A percentile compares a stretch with the other conserved stretches of the same genome.
These are phyloP conservation scores for Sarcophaga rosellei DNA, from an alignment of 2,888 invertebrate genomes.

Conservation along the genomic window DNA sequence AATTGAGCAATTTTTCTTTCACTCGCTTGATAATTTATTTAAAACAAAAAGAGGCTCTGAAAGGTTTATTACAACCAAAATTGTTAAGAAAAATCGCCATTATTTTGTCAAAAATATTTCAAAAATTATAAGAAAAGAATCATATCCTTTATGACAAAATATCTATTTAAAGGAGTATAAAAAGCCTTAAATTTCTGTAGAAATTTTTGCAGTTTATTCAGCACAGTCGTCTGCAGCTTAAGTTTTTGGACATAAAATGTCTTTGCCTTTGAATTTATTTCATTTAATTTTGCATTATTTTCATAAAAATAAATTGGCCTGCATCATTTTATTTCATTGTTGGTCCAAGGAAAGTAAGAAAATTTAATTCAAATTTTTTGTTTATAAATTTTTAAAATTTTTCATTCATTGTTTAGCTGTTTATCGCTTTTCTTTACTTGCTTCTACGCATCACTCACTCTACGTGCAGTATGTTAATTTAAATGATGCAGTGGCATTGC, in stretches of 20 bases:
- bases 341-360: conserved; percentile 73
- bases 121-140: not conserved
- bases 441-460: conserved; percentile 53
- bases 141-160: too few species aligned
- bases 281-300: conserved; percentile 75
- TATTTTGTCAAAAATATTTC: conserved; percentile 41
- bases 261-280: conserved; percentile 69
- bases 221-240: not conserved
- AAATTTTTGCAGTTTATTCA: not conserved
- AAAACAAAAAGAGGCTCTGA: not conserved
- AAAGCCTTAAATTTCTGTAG: not conserved
- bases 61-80: not conserved
- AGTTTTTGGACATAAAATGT: conserved; percentile 27
- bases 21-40: conserved; percentile 48
- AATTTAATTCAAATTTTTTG: not conserved
- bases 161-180: not conserved
- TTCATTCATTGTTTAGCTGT: conserved; percentile 67
- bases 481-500: conserved; percentile 42
- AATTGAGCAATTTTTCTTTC: conserved; percentile 44
- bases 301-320: conserved; percentile 70
- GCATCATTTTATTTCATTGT: conserved; percentile 76
- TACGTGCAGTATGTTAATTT: conserved; percentile 72
- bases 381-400: not conserved
- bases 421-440: conserved; percentile 51
- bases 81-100: not conserved